Base-by-base conservation (phyloP, 2,888 invertebrate species). In the Xestia c-nigrum region DNA sequence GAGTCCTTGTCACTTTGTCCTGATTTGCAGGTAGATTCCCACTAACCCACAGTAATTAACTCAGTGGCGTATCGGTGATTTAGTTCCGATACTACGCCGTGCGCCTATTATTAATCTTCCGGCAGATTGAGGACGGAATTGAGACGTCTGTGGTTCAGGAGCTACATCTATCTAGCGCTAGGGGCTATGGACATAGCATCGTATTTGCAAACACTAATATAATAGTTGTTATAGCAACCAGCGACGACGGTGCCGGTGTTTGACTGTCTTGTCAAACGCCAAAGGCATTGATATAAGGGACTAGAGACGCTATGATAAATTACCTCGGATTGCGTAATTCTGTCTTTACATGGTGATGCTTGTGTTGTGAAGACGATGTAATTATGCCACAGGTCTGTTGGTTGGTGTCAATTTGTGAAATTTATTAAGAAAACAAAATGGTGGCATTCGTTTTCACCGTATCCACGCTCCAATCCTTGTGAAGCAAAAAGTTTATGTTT, bases 61-160 rank as follows among this genome's bases (percentile, higher is more conserved):
- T 2, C 10, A 38, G 57, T 40, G 9, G 50, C 14, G 38, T 70
- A 63, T 63, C 74, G 21, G 67, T 68, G 68, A 50, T 74, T 74
- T 68, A 68, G 64, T 64, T 68, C 16, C 67, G 19, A 79, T 74
- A 78, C 74, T 50, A 69, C 46, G 21, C 57, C 55, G 16, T 40
- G 63, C 19, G 14, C n/a, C 77, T 31, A 43, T 78, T 78, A 78
- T 74, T 68, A 74, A 74, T 79, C 79, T 74, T 9, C 43, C 50
- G 19, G 21, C 3, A 64, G 79, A 68, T 68, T 79, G 68, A 43
- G 43, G 74, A 38, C 7, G 57, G 66, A 47, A 78, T 73, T 63
- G 66, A 78, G 38, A 67, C 12, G 52, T 59, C 46, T 68, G 38
- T 59, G 47, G 50, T 21, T 55, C n/a, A 12, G 14, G 12, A 31